phyloP scores from a whole-genome alignment of 1,140 invertebrate genomes.

The Araneus ventricosus region DNA sequence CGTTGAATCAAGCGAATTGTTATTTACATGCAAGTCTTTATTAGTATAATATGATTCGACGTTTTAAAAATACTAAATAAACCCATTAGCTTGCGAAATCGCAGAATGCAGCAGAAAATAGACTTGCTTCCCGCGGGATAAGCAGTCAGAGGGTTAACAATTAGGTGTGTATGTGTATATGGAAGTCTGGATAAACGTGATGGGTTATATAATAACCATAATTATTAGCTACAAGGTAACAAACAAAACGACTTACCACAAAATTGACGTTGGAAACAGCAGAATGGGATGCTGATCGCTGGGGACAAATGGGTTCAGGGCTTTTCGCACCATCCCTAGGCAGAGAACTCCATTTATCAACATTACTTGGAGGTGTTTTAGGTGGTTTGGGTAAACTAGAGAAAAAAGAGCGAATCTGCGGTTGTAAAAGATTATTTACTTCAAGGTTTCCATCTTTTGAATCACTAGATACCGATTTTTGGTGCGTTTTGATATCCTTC shows the following conservation, averaged over 20 bases:
- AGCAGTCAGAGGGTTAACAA: too few relatives aligned
- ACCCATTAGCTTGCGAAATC: too few relatives aligned
- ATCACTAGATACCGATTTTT: background rate
- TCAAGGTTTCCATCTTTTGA: background rate
- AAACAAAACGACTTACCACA: slow-evolving; percentile 63
- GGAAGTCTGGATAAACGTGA: too few relatives aligned
- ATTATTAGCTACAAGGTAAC: background rate
- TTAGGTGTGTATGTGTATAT: too few relatives aligned
- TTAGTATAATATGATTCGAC: too few relatives aligned
- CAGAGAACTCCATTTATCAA: slow-evolving; percentile 50
- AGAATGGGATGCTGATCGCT: slow-evolving; percentile 40
- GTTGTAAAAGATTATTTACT: background rate
- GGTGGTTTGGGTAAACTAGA: slow-evolving; percentile 56
- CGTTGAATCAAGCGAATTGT: too few relatives aligned
- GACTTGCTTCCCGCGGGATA: too few relatives aligned
- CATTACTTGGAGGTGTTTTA: background rate
- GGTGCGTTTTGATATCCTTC: background rate
- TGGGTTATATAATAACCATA: too few relatives aligned
- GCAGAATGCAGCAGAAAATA: too few relatives aligned
- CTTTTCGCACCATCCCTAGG: slow-evolving; percentile 39
- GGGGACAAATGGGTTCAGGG: background rate
- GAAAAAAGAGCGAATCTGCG: background rate
- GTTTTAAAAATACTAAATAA: too few relatives aligned
- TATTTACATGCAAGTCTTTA: too few relatives aligned
- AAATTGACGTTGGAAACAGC: slow-evolving; percentile 36